Base-by-base conservation (phyloP, 2,888 invertebrate species). In the Ochropacha duplaris region DNA sequence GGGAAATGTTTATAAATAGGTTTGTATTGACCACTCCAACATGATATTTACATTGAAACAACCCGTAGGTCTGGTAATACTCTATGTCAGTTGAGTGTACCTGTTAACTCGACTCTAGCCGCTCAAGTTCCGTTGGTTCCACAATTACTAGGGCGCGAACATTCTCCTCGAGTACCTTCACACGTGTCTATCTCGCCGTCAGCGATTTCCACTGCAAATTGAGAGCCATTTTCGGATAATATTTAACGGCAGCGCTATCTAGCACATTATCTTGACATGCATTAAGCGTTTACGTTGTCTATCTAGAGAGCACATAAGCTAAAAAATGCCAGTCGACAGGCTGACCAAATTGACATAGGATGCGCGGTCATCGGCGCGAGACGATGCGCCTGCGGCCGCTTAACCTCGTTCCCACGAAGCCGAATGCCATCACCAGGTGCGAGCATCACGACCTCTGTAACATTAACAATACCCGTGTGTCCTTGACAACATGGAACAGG, bases 331-430 rank as follows among this genome's bases (percentile, higher is more conserved):
- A 39, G 24, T 12, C 22, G 54, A 22, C 26, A 39, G 24, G 39
- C 63, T 57, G 63, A 54, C 58, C 50, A 49, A 58, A 61, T 51
- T 65, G 64, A 67, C 68, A 72, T 71, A 76, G 69, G 75, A 71
- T 66, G 80, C 71, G 84, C 72, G 74, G 70, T 62, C 86, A 81
- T 62, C 87, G 83, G 84, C 78, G 90, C 91, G 90, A 71, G 83
- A 84, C 88, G 80, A 71, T 73, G 78, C 87, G 88, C 77, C 88
- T 86, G 88, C 86, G 73, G 16, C 16, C 52, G 31, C 22, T 22
- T 91, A 89, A 89, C 92, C 91, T 74, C 86, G 84, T 92, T 92
- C 91, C 81, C 92, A 92, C 92, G 36, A 5, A 36, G n/a, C 36
- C 36, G 90, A 65, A 73, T 75, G 69, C 69, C 78, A 69, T 62